Base-by-base conservation (phyloP, 1,140 invertebrate genomes). In the Mactra quadrangularis region DNA sequence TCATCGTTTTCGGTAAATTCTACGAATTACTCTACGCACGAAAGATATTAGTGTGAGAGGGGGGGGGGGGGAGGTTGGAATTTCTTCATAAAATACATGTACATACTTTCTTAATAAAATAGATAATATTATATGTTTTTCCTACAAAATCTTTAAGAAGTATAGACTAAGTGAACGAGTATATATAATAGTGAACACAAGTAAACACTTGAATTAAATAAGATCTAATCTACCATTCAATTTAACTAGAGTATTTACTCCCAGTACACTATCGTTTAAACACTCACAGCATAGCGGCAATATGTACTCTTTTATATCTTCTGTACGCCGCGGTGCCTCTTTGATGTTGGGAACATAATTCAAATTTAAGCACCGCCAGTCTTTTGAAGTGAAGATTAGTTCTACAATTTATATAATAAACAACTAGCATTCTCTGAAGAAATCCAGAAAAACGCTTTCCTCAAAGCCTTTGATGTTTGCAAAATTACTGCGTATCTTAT, bases 371-470 rank as follows among this genome's bases (percentile, higher is more conserved):
- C 55, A 74, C 55, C 60, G 41, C 33, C n/a, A 9, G 29, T 75
- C 71, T 74, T n/a, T 75, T 74, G 71, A 74, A 62, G 71, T 82
- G 45, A 17, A 35, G 60, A 82, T 74, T 82, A 74, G 68, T 55
- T 38, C 55, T 74, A 82, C 70, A 29, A 72, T 53, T 82, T 71
- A 52, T 82, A 59, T 74, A 82, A 82, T 82, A 82, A 81, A 81
- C 77, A 81, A 81, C 64, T 35, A 57, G 66, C 50, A 53, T 71
- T 64, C 70, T 60, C 25, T 53, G 68, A 74, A 29, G 50, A 72
- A 74, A 64, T 59, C 60, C 70, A 74, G 79, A 74, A 74, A 41
- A 74, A 75, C 68, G 77, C 47, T 62, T 72, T 62, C 52, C 55
- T 41, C 38, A 15, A 41, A 29, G n/a, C 71, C 59, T 82, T 82